A percentile compares a stretch with the other conserved stretches of the same genome.
phyloP scores from a whole-genome alignment of 2,797 vertebrate genomes.

The Mionectes olivaceus region DNA sequence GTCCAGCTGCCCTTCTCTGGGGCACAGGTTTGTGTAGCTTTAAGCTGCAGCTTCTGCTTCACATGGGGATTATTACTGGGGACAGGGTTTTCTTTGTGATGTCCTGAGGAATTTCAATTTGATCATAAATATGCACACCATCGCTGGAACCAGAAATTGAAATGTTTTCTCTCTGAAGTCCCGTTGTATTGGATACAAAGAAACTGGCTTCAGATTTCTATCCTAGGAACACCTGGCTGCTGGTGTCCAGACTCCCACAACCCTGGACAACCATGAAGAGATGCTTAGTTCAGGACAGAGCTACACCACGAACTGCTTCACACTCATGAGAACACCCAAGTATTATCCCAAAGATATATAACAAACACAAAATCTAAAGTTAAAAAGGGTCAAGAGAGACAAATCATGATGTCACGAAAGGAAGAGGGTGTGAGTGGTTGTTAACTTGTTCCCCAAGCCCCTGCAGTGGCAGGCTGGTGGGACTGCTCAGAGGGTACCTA shows the following conservation, averaged over 20 bases:
- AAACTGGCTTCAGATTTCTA: background rate
- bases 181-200: background rate
- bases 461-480: background rate
- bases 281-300: background rate
- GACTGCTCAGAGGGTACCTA: background rate
- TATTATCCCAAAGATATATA: background rate
- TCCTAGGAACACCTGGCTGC: background rate
- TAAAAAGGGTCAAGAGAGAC: background rate
- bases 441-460: background rate
- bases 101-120: background rate
- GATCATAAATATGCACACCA: background rate
- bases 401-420: background rate
- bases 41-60: background rate
- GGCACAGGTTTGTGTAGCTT: background rate
- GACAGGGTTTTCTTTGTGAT: background rate
- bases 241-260: background rate
- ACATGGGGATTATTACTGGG: background rate
- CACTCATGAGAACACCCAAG: background rate
- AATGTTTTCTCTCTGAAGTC: background rate
- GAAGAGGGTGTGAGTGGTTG: background rate
- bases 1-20: background rate
- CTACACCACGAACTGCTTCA: rapidly evolving
- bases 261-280: background rate
- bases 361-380: background rate
- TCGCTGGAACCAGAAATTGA: background rate